Conservation (phyloP, 1,140 invertebrate genomes). For the Drosophila funebris region DNA sequence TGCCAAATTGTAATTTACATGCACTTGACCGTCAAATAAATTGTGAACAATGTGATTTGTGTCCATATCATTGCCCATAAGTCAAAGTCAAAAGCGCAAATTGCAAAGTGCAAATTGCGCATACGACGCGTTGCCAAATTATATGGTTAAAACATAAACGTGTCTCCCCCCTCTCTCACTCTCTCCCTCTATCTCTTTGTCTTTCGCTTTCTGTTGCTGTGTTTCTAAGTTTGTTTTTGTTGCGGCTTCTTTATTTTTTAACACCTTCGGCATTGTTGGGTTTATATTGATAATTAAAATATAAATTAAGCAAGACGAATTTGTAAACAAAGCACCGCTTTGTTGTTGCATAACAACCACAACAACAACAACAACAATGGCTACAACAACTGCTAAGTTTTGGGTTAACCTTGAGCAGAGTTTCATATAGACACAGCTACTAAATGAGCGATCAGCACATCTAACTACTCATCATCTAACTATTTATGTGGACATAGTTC, state of each 20-base stretch:
- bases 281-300: constrained; percentile 53
- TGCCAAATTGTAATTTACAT: constrained; percentile 55
- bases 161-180: not conserved
- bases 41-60: constrained; percentile 9
- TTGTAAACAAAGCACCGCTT: constrained; percentile 39
- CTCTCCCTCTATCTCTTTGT: not conserved
- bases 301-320: constrained; percentile 47
- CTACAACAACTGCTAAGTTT: not conserved
- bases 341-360: constrained; percentile 14
- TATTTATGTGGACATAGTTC: constrained; percentile 30
- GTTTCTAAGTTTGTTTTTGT: not conserved
- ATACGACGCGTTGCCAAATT: constrained; percentile 41
- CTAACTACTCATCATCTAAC: constrained; percentile 13
- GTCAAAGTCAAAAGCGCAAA: constrained; percentile 35
- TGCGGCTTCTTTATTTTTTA: constrained; percentile 50
- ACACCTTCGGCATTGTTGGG: constrained; percentile 39
- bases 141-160: not conserved
- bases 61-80: constrained; percentile 47
- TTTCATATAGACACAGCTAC: constrained; percentile 39
- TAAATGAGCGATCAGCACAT: constrained; percentile 57
- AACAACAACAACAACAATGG: not conserved
- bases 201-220: not conserved
- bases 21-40: constrained; percentile 60
- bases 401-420: constrained; percentile 23
- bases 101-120: constrained; percentile 26